These are phyloP conservation scores for Lasiurus cinereus DNA, from an alignment of 2,113 vertebrate species.

Conservation along the genomic window DNA sequence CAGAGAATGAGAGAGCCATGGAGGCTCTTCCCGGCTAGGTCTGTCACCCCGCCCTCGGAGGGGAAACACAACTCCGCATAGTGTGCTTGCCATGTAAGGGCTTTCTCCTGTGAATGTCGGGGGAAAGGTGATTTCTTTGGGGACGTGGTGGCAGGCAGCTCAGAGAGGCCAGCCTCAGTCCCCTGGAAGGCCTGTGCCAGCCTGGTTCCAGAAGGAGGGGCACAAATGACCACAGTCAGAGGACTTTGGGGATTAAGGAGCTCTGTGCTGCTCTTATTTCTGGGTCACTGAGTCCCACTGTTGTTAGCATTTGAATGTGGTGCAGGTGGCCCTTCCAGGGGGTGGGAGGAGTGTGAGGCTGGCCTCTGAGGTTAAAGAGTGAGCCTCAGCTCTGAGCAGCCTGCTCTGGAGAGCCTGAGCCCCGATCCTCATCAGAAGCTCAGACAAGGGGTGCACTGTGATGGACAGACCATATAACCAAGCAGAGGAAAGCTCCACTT, in stretches of 20 bases:
- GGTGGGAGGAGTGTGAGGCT: not conserved
- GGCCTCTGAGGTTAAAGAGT: not conserved
- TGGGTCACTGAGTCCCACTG: conserved; percentile 30
- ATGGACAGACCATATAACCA: not conserved
- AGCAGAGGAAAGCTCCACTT: not conserved
- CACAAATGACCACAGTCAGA: not conserved
- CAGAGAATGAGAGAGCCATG: conserved; percentile 59
- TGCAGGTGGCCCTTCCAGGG: not conserved
- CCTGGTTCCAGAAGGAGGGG: not conserved
- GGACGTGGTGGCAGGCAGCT: not conserved
- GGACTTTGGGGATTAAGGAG: conserved; percentile 37
- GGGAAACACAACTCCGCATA: conserved; percentile 35
- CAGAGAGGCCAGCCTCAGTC: not conserved
- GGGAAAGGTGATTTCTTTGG: conserved; percentile 57
- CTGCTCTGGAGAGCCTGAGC: not conserved
- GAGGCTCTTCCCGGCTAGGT: not conserved
- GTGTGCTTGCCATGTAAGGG: conserved; percentile 33
- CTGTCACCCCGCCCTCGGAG: not conserved
- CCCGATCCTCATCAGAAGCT: not conserved
- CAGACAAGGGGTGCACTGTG: not conserved
- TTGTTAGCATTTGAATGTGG: conserved; percentile 47
- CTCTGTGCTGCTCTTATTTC: conserved; percentile 36
- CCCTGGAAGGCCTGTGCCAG: not conserved
- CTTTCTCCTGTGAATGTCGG: not conserved
- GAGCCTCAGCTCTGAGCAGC: not conserved